A percentile compares a stretch with the other conserved stretches of the same genome.
Evolutionary conservation across 1,140 invertebrate species (phyloP).

Genomic region (Psix sp.): DNA sequence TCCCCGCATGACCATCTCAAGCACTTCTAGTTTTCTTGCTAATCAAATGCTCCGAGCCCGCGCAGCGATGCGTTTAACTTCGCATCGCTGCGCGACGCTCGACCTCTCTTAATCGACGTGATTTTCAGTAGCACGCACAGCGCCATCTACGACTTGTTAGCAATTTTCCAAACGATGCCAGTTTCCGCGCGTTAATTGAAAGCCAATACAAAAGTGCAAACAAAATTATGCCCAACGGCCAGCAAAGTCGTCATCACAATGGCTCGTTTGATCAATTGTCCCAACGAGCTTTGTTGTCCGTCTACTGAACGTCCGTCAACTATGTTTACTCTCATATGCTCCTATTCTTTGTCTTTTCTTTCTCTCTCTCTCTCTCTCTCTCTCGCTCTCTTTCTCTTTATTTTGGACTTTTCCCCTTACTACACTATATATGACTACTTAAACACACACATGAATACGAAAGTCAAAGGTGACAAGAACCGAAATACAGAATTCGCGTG

Average conservation of each 20-base stretch:
- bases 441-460: neutral
- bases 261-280: constrained; percentile 27
- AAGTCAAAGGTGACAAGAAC: too few relatives aligned
- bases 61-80: constrained; percentile 15
- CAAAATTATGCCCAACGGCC: constrained; percentile 17
- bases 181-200: constrained; percentile 15
- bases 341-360: constrained; percentile 13
- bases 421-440: too few relatives aligned
- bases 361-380: constrained; percentile 1
- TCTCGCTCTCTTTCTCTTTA: neutral
- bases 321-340: constrained; percentile 20
- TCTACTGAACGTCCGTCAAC: constrained; percentile 19
- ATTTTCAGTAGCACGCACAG: too few relatives aligned
- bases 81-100: constrained; percentile 26
- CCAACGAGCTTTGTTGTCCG: neutral
- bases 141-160: constrained; percentile 6
- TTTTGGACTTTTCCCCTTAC: neutral
- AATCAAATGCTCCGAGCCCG: too few relatives aligned
- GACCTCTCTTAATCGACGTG: too few relatives aligned
- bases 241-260: constrained; percentile 15
- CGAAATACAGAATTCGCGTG: too few relatives aligned
- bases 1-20: too few relatives aligned
- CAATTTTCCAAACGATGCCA: neutral
- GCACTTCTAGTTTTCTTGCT: too few relatives aligned
- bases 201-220: constrained; percentile 14